Conservation (phyloP, 2,113 vertebrate genomes). For the Pyxicephalus adspersus region DNA sequence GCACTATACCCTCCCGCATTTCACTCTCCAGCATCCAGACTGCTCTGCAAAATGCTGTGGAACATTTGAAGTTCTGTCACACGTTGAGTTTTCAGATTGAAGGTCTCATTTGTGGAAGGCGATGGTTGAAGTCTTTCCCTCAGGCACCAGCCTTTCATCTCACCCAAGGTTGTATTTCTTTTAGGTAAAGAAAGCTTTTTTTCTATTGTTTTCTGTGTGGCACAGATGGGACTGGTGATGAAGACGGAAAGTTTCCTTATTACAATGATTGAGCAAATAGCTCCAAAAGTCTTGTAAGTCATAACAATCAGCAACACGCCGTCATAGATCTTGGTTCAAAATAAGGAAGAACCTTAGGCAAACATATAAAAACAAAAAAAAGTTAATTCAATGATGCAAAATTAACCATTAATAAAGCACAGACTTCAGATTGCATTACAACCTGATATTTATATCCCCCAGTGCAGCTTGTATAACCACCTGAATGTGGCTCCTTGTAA, state of each 20-base stretch:
- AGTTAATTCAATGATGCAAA: too few relatives aligned
- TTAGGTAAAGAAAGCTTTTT: not conserved
- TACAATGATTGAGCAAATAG: not conserved
- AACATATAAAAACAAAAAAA: too few relatives aligned
- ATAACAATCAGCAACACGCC: too few relatives aligned
- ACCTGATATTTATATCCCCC: too few relatives aligned
- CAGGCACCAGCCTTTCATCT: conserved; percentile 6
- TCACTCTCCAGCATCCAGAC: not conserved
- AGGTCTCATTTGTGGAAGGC: not conserved
- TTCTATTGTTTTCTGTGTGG: not conserved
- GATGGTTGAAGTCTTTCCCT: not conserved
- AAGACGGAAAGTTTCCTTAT: not conserved
- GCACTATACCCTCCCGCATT: not conserved
- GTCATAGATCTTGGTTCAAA: too few relatives aligned
- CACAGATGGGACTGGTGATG: not conserved
- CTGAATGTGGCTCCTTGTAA: too few relatives aligned
- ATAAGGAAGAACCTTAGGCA: too few relatives aligned
- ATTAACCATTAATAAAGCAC: too few relatives aligned
- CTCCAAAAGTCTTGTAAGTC: not conserved
- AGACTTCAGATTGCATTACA: too few relatives aligned
- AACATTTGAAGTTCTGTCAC: not conserved
- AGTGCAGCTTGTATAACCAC: too few relatives aligned
- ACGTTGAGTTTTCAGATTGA: not conserved
- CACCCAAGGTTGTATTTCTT: not conserved
- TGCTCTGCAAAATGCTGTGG: not conserved